These are phyloP conservation scores for Andrena haemorrhoa DNA, from an alignment of 2,888 invertebrate genomes.

Conservation along the genomic window DNA sequence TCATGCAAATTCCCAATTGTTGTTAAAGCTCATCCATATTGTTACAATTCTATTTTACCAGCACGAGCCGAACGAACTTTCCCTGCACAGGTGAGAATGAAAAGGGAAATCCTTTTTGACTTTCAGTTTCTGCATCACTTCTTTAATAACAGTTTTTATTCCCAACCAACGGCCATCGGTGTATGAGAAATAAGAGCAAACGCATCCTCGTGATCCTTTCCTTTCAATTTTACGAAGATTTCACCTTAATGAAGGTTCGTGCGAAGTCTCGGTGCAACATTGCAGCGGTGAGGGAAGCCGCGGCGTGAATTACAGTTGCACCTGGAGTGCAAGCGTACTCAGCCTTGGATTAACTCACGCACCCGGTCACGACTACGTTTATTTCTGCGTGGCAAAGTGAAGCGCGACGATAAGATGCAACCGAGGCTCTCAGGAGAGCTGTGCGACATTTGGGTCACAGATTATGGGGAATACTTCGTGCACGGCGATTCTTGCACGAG, in stretches of 20 bases:
- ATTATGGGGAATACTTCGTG: background rate
- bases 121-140: too few relatives aligned
- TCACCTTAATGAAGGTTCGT: slow-evolving; percentile 1
- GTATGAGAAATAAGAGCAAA: background rate
- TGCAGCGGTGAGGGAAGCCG: slow-evolving; percentile 10
- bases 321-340: slow-evolving; percentile 40
- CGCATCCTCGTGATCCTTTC: background rate
- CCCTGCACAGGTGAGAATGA: too few relatives aligned
- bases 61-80: too few relatives aligned
- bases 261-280: slow-evolving; percentile 9
- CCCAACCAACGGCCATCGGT: too few relatives aligned
- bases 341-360: slow-evolving; percentile 57
- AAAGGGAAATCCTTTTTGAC: too few relatives aligned
- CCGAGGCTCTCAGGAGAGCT: slow-evolving; percentile 19
- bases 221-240: slow-evolving; percentile 7
- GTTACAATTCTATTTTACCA: too few relatives aligned
- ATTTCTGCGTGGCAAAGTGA: slow-evolving; percentile 54
- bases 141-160: too few relatives aligned
- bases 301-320: slow-evolving; percentile 38
- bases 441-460: slow-evolving; percentile 18
- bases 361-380: slow-evolving; percentile 39
- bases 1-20: too few relatives aligned
- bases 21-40: too few relatives aligned
- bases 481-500: background rate
- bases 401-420: slow-evolving; percentile 43